Conservation (phyloP, 2,113 vertebrate genomes). For the Laticauda laticaudata region DNA sequence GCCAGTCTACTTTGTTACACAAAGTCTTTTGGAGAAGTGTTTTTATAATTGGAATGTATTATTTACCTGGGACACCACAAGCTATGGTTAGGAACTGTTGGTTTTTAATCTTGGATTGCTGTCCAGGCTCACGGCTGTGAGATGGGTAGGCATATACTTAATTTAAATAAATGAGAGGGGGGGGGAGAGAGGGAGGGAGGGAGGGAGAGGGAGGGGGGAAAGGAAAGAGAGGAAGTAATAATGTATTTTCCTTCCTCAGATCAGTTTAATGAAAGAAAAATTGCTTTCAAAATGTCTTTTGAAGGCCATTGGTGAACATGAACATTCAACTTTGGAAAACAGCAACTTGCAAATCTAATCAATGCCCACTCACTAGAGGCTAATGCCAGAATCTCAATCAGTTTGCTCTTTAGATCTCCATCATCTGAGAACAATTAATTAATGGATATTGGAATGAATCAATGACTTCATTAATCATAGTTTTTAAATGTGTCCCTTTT, state of each 20-base stretch:
- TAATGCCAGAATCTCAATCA: not conserved
- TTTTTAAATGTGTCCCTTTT: not conserved
- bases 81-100: too few relatives aligned
- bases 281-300: not conserved
- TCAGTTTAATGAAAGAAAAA: not conserved
- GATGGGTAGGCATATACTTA: too few relatives aligned
- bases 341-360: not conserved
- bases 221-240: not conserved
- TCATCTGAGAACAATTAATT: constrained; percentile 5
- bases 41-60: too few relatives aligned
- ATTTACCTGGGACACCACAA: too few relatives aligned
- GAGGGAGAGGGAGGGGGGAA: accelerated
- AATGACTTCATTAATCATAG: constrained; percentile 22
- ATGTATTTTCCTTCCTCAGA: not conserved
- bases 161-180: too few relatives aligned
- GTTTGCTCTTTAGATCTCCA: not conserved
- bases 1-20: too few relatives aligned
- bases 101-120: too few relatives aligned
- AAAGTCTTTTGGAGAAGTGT: too few relatives aligned
- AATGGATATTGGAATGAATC: constrained; percentile 8
- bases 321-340: not conserved
- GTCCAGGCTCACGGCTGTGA: too few relatives aligned
- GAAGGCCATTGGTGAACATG: not conserved
- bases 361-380: not conserved
- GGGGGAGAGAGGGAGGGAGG: too few relatives aligned